These are phyloP conservation scores for Spilarctia lutea DNA, from an alignment of 2,888 invertebrate species.

Conservation along the genomic window DNA sequence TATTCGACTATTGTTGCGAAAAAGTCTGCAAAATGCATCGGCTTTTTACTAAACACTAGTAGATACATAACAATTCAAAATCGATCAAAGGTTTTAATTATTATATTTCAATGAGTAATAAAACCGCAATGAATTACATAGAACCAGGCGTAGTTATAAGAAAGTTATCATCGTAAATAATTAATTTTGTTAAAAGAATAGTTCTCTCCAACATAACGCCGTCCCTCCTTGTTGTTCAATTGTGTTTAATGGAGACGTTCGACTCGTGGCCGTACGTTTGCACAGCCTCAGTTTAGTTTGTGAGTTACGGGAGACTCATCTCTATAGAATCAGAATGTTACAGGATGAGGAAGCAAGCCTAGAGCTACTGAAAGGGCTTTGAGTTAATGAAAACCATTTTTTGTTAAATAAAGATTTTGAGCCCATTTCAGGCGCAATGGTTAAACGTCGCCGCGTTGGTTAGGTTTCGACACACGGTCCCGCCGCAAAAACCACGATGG, in stretches of 20 bases:
- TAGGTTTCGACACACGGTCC: too few relatives aligned
- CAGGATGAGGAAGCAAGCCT: neutral
- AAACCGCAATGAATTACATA: too few relatives aligned
- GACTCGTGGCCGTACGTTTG: slow-evolving; percentile 47
- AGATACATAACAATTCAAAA: too few relatives aligned
- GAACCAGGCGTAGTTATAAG: too few relatives aligned
- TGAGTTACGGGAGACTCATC: neutral
- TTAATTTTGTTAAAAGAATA: slow-evolving; percentile 10
- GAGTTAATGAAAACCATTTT: neutral
- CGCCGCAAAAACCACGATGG: too few relatives aligned
- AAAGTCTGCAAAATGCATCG: too few relatives aligned
- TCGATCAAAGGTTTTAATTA: too few relatives aligned
- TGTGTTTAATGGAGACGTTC: slow-evolving; percentile 74
- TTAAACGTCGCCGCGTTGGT: too few relatives aligned
- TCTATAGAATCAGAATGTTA: neutral
- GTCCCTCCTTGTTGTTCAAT: slow-evolving; percentile 70
- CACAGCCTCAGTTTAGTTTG: slow-evolving; percentile 22
- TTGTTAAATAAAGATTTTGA: neutral
- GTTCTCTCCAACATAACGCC: slow-evolving; percentile 40
- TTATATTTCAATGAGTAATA: too few relatives aligned
- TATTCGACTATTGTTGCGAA: too few relatives aligned
- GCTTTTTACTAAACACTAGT: too few relatives aligned
- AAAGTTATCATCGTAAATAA: neutral
- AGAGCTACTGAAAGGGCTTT: neutral
- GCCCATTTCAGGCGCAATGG: too few relatives aligned